Evolutionary conservation across 1,140 invertebrate genomes (phyloP), one percentile per base, ranked within the genome.

Genomic region (Mylabris phalerata): DNA sequence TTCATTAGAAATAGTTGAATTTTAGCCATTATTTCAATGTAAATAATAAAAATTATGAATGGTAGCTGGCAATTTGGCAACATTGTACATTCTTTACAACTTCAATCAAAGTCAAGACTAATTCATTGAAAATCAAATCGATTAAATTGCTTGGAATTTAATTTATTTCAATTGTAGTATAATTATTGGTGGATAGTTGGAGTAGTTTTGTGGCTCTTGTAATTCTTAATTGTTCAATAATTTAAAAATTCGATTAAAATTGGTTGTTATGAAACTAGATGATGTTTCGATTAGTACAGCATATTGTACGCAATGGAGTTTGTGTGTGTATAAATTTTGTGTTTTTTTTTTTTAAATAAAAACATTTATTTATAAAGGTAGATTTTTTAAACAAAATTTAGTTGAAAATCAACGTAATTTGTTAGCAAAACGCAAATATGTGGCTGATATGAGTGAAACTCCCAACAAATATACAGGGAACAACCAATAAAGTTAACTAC

Each of bases 271-370:
- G 66, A 67, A 64, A 47, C 25, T 55, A 55, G 58, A 50, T 55
- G 39, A 19, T 62, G 13, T 38, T 19, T 68, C 67, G 70, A 70
- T 62, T 60, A 62, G 46, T 62, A 56, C 59, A 62, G 66, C 64
- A 65, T 64, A 60, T 64, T 60, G 69, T 70, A 72, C 69, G 71
- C 65, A 72, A 70, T 71, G 69, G 68, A 71, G 71, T 68, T 67
- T 50, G 56, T 71, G 55, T 65, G 56, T 67, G 63, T 66, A 55
- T 64, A 67, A 62, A 64, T 60, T 66, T 58, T 40, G 50, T 60
- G 55, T 68, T 65, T 67, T 70, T 62, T 70, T 62, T 32, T 32
- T 32, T 32, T 32, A 4, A 32, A 32, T 5, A 65, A 63, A 67
- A 65, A 67, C 63, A 65, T 41, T 42, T 55, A 56, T 57, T 50